Base-by-base conservation (phyloP, 2,888 invertebrate genomes). In the Scelioninae gen. 2 region DNA sequence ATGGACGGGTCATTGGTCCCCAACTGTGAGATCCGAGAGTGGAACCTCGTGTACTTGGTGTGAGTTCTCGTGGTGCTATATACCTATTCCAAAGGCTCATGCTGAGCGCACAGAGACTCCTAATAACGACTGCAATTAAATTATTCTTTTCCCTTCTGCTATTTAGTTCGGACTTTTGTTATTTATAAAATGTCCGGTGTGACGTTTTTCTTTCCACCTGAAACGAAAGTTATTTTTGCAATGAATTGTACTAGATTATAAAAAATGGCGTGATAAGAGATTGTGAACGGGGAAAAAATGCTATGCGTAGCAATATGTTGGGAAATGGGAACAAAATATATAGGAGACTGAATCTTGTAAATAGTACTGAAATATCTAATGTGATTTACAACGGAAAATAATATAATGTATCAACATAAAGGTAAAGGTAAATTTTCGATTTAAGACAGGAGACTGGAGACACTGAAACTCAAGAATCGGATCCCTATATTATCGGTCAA, bases 21-120 rank as follows among this genome's bases (percentile, higher is more conserved):
- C 72, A 71, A 64, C 65, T 72, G 68, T 67, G 68, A 65, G 68
- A 68, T 68, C 68, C 53, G 35, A 57, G 75, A 75, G 65, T 73
- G 73, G 73, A 73, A 73, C 73, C 73, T 75, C 72, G 65, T 72
- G 65, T 73, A 68, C 73, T 75, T 64, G 58, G 71, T 58, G 58
- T 71, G 64, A 64, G 65, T 57, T 71, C 65, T 65, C 60, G 57
- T 52, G 39, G 63, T 64, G 45, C 64, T 71, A 64, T 71, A 64
- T 64, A 65, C 53, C 65, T 65, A 71, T 65, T 52, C 45, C 52
- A 58, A 65, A 61, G 61, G 65, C 72, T 67, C 61, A 72, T 31
- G 65, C 58, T 71, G 64, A 45, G 65, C 37, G 58, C 28, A 57
- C 60, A 33, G 60, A 58, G 15, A 57, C 39, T 52, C 35, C 43